Base-by-base conservation (phyloP, 37 sponge, comb jelly and placozoan genomes). In the Chondrosia reniformis region DNA sequence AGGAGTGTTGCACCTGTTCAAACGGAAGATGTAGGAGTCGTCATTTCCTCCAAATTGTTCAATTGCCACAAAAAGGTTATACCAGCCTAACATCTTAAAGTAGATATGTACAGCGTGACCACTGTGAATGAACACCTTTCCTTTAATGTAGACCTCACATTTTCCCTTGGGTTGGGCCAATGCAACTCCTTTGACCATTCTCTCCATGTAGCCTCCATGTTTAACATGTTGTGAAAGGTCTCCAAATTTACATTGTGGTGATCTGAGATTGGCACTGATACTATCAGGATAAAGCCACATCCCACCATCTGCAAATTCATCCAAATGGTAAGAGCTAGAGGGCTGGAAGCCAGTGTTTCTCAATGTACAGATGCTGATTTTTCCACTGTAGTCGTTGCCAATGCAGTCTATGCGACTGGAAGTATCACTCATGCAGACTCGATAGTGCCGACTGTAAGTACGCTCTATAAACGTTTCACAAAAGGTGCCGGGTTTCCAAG, bases 11-110 rank as follows among this genome's bases (percentile, higher is more conserved):
- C 49, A 43, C 13, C 74, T 81, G 34, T 81, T 59, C 40, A 91
- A 36, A 36, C 91, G 54, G 7, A 91, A 54, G 0, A 91, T 66
- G n/a, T n/a, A n/a, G n/a, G n/a, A n/a, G 22, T 9, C 15, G 25
- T 41, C 37, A 69, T 38, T 39, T 25, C 41, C 41, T 36, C 24
- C 72, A 7, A 43, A 43, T 41, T 69, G 24, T 40, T 69, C 43
- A 3, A 91, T 67, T 7, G 71, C 57, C 67, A 84, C 86, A 56
- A 75, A 80, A 0, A 86, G 36, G 73, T 77, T 85, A 56, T 76
- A 91, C 64, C 80, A 91, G 22, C 76, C 74, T 15, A 83, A 39
- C 42, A 91, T 84, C 34, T 84, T 64, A 57, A 91, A 91, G 71
- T 84, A 91, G 27, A 91, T 80, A 62, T 91, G 91, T 10, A 36